A percentile compares a stretch with the other conserved stretches of the same genome.
These are phyloP conservation scores for Argya squamiceps DNA, from an alignment of 2,797 vertebrate genomes.

Conservation along the genomic window DNA sequence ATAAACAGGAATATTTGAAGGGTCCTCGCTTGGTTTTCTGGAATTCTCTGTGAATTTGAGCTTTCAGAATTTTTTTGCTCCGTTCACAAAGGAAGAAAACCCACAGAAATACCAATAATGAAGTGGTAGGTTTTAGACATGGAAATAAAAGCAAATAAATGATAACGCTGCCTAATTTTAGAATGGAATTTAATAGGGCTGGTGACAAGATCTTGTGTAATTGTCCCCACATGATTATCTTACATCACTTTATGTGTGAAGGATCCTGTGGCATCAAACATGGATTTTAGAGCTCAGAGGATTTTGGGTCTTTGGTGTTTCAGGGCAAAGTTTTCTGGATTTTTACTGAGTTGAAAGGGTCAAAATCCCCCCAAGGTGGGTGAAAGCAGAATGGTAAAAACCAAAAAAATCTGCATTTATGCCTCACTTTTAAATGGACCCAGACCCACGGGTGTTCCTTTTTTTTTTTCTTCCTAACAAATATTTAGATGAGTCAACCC, in stretches of 20 bases:
- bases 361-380: not conserved
- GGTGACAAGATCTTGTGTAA: not conserved
- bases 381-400: not conserved
- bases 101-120: not conserved
- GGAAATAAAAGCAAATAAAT: not conserved
- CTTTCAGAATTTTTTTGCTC: not conserved
- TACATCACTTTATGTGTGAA: not conserved
- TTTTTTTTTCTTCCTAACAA: accelerated
- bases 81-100: not conserved
- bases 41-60: not conserved
- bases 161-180: not conserved
- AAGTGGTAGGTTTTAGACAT: not conserved
- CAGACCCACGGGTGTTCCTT: too few species aligned
- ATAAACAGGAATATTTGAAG: not conserved
- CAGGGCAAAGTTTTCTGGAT: not conserved
- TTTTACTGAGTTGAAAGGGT: not conserved
- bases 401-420: not conserved
- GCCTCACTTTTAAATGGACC: not conserved
- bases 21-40: accelerated
- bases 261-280: not conserved
- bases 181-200: not conserved
- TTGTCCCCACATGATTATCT: not conserved
- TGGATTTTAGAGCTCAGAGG: accelerated
- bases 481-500: not conserved
- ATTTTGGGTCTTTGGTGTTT: not conserved